Evolutionary conservation across 2,113 vertebrate species (phyloP).

Genomic region (Climacteris rufus): DNA sequence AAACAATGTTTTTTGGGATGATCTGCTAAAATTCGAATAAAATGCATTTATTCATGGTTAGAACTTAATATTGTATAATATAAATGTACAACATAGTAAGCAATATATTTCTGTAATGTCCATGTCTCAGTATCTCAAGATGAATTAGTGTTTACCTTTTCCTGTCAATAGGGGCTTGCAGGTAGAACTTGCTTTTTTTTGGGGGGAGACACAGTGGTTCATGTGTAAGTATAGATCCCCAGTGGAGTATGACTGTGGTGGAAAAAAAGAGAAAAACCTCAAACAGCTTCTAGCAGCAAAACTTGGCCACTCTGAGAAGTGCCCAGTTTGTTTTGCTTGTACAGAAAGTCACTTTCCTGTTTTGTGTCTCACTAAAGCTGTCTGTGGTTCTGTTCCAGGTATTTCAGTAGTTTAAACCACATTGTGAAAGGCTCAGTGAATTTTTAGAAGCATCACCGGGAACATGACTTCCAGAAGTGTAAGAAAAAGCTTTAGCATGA

Average conservation of each 20-base stretch:
- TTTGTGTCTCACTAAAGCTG: not conserved
- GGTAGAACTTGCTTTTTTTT: not conserved
- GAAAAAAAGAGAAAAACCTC: not conserved
- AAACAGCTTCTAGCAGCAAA: not conserved
- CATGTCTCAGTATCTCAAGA: not conserved
- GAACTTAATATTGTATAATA: not conserved
- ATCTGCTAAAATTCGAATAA: not conserved
- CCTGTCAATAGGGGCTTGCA: not conserved
- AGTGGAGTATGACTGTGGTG: not conserved
- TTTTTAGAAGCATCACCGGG: not conserved
- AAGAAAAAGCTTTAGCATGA: not conserved
- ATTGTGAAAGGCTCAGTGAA: not conserved
- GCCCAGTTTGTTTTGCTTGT: not conserved
- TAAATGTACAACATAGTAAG: not conserved
- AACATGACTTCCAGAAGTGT: accelerated
- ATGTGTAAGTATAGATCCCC: not conserved
- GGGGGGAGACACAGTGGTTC: not conserved
- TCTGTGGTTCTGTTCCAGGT: not conserved
- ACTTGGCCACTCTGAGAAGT: not conserved
- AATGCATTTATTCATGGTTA: not conserved
- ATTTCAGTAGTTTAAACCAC: not conserved
- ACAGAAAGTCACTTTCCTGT: not conserved
- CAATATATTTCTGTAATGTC: not conserved
- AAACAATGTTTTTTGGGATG: too few relatives aligned
- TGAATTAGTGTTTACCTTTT: not conserved